Evolutionary conservation across 2,888 invertebrate genomes (phyloP).

Genomic region (Chloromyia formosa): DNA sequence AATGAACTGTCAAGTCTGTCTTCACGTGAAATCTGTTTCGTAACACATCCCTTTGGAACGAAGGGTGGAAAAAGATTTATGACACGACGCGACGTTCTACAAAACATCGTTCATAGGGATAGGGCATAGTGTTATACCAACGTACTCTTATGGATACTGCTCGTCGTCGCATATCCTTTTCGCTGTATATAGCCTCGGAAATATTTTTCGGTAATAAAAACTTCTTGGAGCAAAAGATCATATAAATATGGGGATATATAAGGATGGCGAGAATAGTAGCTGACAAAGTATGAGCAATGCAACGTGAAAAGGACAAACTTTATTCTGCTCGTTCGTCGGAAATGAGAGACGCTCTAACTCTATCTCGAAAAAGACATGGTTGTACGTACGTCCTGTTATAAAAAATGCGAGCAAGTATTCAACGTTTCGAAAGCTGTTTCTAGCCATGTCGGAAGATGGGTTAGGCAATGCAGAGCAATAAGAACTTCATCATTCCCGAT

Average conservation of each 20-base stretch:
- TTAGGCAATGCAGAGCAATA: neutral
- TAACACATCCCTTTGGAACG: neutral
- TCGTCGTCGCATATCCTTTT: neutral
- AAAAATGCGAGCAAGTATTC: neutral
- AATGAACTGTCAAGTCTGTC: neutral
- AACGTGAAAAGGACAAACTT: neutral
- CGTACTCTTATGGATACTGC: no score
- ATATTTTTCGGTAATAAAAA: slow-evolving; percentile 25
- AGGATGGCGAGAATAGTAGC: neutral
- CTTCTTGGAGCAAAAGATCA: neutral
- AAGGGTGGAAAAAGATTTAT: neutral
- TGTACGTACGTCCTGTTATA: no score
- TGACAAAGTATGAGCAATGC: neutral
- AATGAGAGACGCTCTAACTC: neutral
- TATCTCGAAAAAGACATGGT: neutral
- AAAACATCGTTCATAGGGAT: neutral
- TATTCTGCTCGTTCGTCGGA: neutral
- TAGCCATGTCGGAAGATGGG: neutral
- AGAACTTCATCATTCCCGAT: neutral
- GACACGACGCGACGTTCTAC: neutral
- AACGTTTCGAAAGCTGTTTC: neutral
- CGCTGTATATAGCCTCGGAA: neutral
- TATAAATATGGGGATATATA: neutral
- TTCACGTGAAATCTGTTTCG: neutral
- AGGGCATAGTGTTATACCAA: neutral